Percentiles rank a stretch among this genome's conserved stretches.
Conservation (phyloP, 2,113 vertebrate genomes). For the Eupsittula cactorum region DNA sequence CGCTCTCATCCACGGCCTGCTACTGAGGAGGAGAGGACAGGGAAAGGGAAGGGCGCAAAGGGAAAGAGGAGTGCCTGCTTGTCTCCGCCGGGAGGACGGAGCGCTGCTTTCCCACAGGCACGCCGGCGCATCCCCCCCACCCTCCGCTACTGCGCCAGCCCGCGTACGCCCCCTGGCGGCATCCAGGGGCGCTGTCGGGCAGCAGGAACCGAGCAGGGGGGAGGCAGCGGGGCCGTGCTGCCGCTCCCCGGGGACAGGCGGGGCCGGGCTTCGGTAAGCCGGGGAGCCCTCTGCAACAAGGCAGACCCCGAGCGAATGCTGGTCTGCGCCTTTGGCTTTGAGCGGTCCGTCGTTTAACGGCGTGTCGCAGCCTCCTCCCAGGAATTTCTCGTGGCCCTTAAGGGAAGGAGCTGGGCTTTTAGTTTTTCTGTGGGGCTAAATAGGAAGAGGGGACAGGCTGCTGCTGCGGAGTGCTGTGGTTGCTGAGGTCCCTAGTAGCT, state of each 20-base stretch:
- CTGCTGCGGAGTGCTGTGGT: background rate
- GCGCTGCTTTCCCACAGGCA: rapidly evolving
- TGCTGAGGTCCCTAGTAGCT: background rate
- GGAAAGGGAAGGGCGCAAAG: background rate
- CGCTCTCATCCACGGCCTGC: rapidly evolving
- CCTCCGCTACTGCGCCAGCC: background rate
- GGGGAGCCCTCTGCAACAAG: rapidly evolving
- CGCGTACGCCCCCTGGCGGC: background rate
- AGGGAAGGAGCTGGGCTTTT: background rate
- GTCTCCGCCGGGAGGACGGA: rapidly evolving
- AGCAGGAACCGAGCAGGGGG: background rate
- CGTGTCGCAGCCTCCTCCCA: background rate
- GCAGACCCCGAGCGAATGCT: rapidly evolving
- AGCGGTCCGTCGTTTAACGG: rapidly evolving
- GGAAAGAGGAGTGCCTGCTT: rapidly evolving
- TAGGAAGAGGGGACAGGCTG: no score
- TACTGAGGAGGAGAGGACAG: background rate
- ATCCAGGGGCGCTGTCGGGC: background rate
- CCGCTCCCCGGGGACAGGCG: background rate
- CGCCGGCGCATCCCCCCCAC: rapidly evolving
- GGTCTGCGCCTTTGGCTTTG: rapidly evolving
- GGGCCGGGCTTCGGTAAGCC: rapidly evolving
- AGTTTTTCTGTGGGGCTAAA: background rate
- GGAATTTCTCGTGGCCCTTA: background rate
- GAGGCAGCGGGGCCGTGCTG: no score